Conservation (phyloP, 37 sponge, comb jelly and placozoan genomes). For the Mnemiopsis leidyi region DNA sequence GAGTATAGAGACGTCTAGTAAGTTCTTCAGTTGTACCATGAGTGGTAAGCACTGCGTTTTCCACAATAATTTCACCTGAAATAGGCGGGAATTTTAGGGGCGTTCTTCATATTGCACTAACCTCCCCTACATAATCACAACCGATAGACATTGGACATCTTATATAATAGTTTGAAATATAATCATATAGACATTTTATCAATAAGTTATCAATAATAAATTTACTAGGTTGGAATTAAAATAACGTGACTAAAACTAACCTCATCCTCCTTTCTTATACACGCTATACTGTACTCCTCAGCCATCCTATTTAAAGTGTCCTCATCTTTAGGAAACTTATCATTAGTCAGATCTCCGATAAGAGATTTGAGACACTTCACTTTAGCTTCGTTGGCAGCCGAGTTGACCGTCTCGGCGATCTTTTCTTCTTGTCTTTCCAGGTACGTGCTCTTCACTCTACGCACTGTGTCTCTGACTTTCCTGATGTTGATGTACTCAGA, state of each 20-base stretch:
- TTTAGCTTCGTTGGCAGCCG: slow-evolving; percentile 17
- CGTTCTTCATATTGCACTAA: too few species aligned
- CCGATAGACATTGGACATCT: too few species aligned
- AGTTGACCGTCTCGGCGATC: slow-evolving; percentile 29
- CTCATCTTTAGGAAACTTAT: neutral
- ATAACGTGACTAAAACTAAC: neutral
- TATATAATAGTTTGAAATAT: too few species aligned
- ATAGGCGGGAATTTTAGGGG: too few species aligned
- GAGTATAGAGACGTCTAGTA: slow-evolving; percentile 21
- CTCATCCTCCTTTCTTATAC: slow-evolving; percentile 5
- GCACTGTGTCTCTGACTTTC: slow-evolving; percentile 31
- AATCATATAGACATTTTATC: too few species aligned
- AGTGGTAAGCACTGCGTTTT: neutral
- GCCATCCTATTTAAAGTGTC: slow-evolving; percentile 16
- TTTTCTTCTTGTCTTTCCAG: slow-evolving; percentile 14
- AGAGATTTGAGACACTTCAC: neutral
- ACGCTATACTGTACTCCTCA: slow-evolving; percentile 45
- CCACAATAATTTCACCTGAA: slow-evolving; percentile 5
- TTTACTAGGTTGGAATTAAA: neutral
- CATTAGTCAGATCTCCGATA: neutral
- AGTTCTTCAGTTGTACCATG: neutral
- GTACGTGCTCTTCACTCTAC: slow-evolving; percentile 1
- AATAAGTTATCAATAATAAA: neutral
- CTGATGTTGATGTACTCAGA: neutral
- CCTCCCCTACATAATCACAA: too few species aligned